phyloP scores from a whole-genome alignment of 1,140 invertebrate genomes.

The Pachypsylla venusta region DNA sequence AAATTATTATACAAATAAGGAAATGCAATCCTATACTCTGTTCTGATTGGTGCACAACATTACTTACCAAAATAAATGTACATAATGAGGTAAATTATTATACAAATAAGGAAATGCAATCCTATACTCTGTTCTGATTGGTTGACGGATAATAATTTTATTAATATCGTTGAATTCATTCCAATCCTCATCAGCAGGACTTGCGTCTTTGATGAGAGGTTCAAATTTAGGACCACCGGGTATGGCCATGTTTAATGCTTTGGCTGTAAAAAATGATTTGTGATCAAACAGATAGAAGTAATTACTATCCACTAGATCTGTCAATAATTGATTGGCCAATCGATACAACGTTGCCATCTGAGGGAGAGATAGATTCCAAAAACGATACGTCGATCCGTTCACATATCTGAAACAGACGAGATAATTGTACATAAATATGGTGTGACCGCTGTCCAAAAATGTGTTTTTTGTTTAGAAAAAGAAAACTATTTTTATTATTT shows the following conservation, averaged over 20 bases:
- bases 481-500: no score
- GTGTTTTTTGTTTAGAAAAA: no score
- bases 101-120: constrained; percentile 99
- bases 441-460: no score
- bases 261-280: constrained; percentile 99
- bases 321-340: constrained; percentile 93
- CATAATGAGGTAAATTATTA: constrained; percentile 95
- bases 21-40: constrained; percentile 98
- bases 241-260: constrained; percentile 99
- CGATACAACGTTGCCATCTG: constrained; percentile 96
- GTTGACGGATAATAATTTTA: constrained; percentile 98
- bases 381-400: constrained; percentile 92
- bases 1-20: constrained; percentile 98
- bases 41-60: constrained; percentile 68
- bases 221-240: constrained; percentile 99
- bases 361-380: constrained; percentile 88
- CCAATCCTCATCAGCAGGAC: constrained; percentile 94
- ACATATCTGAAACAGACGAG: constrained; percentile 50
- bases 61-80: constrained; percentile 82
- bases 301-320: constrained; percentile 95
- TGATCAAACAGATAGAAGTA: constrained; percentile 99
- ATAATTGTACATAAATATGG: constrained; percentile 14
- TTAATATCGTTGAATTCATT: constrained; percentile 99
- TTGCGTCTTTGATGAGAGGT: constrained; percentile 69
- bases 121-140: constrained; percentile 95